Percentiles rank a stretch among this genome's conserved stretches.
Conservation (phyloP, 2,113 vertebrate species). For the Eurypyga helias region DNA sequence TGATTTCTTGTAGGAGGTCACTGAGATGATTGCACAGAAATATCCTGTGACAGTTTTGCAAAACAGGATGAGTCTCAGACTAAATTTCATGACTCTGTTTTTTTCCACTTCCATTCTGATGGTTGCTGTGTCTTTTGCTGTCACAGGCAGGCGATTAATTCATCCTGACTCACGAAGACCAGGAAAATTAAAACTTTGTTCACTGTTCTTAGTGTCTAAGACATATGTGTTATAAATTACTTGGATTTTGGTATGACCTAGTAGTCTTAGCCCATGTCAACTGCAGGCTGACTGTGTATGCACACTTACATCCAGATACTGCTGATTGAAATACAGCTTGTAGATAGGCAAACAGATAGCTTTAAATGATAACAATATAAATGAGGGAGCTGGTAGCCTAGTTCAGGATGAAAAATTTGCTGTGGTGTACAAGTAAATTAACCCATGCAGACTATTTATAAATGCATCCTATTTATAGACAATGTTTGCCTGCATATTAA, state of each 20-base stretch:
- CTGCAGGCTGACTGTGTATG: neutral
- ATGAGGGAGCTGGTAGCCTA: neutral
- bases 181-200: neutral
- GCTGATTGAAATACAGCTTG: neutral
- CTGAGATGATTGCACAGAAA: conserved; percentile 16
- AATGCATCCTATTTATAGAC: neutral
- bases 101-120: neutral
- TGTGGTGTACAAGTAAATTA: neutral
- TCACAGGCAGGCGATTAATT: neutral
- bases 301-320: neutral
- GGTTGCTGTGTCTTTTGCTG: neutral
- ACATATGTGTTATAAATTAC: neutral
- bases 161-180: neutral
- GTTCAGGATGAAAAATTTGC: neutral
- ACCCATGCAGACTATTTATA: neutral
- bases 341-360: neutral
- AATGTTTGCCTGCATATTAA: neutral
- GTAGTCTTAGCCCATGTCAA: neutral
- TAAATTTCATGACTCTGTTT: neutral
- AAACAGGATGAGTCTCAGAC: conserved; percentile 48
- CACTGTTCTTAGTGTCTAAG: neutral
- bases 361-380: neutral
- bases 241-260: neutral
- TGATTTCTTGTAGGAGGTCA: neutral
- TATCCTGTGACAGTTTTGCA: neutral